Base-by-base conservation (phyloP, 2,888 invertebrate species). In the Herminia tarsipennalis region DNA sequence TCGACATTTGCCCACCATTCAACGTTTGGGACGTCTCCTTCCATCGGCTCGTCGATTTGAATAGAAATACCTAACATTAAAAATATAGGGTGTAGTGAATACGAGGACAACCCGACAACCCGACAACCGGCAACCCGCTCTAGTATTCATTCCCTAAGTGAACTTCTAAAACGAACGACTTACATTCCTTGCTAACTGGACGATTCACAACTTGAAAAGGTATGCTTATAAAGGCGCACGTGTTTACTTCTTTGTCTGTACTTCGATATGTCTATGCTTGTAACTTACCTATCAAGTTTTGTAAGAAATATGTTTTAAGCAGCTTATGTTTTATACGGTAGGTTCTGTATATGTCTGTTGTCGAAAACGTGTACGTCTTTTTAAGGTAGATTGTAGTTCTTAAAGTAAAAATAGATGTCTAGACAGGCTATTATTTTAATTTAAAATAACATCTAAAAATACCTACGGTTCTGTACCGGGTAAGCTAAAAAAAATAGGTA, bases 31-130 rank as follows among this genome's bases (percentile, higher is more conserved):
- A 71, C 61, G 70, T 73, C 70, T 70, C 70, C 70, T 65, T 63
- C 63, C 49, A 57, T 55, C 49, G 57, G 54, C 52, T 65, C 57
- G 57, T 61, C 74, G 72, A 83, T 82, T 81, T 86, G 82, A 86
- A 86, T 85, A 80, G 85, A 76, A 81, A 78, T 81, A 81, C 78
- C 83, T 78, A 78, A 79, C 81, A 82, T 85, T 84, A 85, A 83
- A 85, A 85, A 83, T 82, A 79, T 78, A 81, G 81, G 78, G 77
- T 78, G 70, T 76, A 64, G 67, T 82, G 81, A 87, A 85, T 82
- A 66, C 60, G 71, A 78, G 86, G 82, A 83, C 63, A 54, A 52
- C 57, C 57, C 51, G 57, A 40, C 46, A 46, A 40, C 35, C 44
- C 51, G 57, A 40, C 46, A 46, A 40, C 35, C 44, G 51, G 27